Conservation (phyloP, 2,797 vertebrate species). For the Rhabdomys pumilio region DNA sequence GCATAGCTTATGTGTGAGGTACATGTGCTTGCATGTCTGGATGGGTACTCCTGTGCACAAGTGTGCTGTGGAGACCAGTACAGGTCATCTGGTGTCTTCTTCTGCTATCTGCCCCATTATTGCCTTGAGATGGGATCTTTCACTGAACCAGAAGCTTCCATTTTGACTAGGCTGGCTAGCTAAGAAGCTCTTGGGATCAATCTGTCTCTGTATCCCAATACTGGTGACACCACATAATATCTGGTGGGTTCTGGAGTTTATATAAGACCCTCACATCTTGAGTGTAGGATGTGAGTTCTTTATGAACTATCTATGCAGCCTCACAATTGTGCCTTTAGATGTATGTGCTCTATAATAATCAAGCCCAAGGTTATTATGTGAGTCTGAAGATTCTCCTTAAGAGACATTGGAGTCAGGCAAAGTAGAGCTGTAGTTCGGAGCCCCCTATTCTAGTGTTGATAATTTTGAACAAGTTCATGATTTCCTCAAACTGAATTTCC, state of each 20-base stretch:
- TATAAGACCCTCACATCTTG: too few species aligned
- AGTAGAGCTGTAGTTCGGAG: constrained; percentile 30
- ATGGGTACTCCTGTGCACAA: background rate
- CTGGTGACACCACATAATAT: background rate
- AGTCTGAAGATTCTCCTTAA: background rate
- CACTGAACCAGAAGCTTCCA: background rate
- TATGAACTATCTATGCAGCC: background rate
- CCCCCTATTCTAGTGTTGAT: background rate
- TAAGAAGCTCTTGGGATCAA: background rate
- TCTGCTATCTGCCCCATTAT: background rate
- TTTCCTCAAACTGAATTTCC: constrained; percentile 2
- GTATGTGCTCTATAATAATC: constrained; percentile 56
- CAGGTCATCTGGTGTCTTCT: background rate
- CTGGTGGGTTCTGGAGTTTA: background rate
- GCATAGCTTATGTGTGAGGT: background rate
- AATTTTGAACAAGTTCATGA: constrained; percentile 29
- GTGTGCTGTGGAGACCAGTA: background rate
- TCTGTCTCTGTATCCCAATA: background rate
- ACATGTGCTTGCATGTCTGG: background rate
- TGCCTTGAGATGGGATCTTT: background rate
- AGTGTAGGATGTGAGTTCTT: background rate
- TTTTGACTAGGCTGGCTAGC: background rate
- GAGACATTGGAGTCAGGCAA: background rate
- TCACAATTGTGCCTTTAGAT: background rate
- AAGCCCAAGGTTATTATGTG: constrained; percentile 22